Evolutionary conservation across 2,797 vertebrate species (phyloP).

Genomic region (Esox masquinongy): DNA sequence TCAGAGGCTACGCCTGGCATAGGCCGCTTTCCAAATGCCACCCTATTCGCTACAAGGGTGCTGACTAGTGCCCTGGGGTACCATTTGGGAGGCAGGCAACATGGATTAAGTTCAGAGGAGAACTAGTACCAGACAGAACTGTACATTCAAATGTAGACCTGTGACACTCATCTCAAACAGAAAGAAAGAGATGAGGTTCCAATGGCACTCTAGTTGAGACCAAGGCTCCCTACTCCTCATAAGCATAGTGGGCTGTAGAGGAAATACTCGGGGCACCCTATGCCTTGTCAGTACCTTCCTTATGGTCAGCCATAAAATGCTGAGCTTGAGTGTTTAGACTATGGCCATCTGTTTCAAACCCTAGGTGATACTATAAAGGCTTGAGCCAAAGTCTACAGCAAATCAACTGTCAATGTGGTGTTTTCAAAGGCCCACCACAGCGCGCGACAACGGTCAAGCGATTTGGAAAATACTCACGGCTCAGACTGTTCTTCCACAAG

Average conservation of each 20-base stretch:
- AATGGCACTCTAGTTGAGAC: background rate
- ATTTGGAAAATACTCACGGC: background rate
- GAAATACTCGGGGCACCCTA: background rate
- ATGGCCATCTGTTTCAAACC: conserved; percentile 70
- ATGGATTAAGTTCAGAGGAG: conserved; percentile 30
- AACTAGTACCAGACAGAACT: background rate
- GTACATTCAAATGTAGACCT: conserved; percentile 18
- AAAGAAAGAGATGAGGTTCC: background rate
- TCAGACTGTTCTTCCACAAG: background rate
- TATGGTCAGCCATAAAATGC: conserved; percentile 54
- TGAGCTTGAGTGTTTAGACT: conserved; percentile 52
- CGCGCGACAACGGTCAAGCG: background rate
- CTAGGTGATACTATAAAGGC: conserved; percentile 45
- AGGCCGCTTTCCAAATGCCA: background rate
- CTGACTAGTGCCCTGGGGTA: background rate
- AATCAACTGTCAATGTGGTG: background rate
- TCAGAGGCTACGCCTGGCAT: background rate
- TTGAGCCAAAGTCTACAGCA: conserved; percentile 46
- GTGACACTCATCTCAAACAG: background rate
- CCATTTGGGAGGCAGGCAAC: background rate
- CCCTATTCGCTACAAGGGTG: background rate
- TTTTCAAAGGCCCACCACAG: background rate
- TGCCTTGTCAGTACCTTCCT: conserved; percentile 36
- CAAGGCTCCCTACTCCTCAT: background rate
- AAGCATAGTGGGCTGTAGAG: background rate